phyloP scores from a whole-genome alignment of 2,888 invertebrate genomes.

The Hyles lineata region DNA sequence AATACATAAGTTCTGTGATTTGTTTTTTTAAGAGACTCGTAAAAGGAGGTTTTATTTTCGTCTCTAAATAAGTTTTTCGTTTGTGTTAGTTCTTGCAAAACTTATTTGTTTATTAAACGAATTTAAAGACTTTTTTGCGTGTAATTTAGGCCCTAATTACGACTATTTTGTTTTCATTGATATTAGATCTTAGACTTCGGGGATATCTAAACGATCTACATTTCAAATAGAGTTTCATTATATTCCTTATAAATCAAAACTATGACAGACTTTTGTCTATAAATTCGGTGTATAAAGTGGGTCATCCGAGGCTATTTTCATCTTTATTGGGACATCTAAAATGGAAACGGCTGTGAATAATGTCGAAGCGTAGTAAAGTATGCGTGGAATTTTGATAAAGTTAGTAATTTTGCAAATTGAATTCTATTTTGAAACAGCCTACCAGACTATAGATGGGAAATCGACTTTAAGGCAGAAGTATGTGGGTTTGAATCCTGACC shows the following conservation, averaged over 20 bases:
- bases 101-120: no score
- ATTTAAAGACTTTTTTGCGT: no score
- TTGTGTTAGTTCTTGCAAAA: no score
- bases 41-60: background rate
- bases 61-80: no score
- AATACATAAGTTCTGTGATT: background rate
- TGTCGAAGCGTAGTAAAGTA: background rate
- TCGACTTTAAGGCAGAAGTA: background rate
- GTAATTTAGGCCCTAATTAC: no score
- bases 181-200: no score
- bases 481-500: no score
- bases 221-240: no score
- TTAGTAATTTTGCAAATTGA: constrained; percentile 6
- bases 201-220: no score
- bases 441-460: no score
- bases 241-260: background rate
- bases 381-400: constrained; percentile 5
- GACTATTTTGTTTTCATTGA: no score
- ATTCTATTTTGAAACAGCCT: background rate
- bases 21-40: background rate
- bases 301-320: background rate
- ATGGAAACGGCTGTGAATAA: background rate
- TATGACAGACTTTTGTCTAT: background rate
- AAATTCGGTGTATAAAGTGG: constrained; percentile 4
- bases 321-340: constrained; percentile 9